A percentile compares a stretch with the other conserved stretches of the same genome.
These are phyloP conservation scores for Laterallus jamaicensis DNA, from an alignment of 2,113 vertebrate genomes.

Conservation along the genomic window DNA sequence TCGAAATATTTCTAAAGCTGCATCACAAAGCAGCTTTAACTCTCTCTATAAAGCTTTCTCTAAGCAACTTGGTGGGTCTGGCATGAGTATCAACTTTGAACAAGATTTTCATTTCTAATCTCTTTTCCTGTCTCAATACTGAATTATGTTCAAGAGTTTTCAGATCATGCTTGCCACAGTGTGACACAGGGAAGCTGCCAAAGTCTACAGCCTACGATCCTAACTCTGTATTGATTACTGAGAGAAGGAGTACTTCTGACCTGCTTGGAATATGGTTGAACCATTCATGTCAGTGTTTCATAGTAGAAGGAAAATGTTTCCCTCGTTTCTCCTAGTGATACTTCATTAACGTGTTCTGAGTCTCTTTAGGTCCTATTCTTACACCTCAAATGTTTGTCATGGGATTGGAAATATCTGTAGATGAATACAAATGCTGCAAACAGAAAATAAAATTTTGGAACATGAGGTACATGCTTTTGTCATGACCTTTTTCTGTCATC, in stretches of 20 bases:
- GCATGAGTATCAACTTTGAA: slow-evolving; percentile 46
- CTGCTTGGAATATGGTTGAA: background rate
- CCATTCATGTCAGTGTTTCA: background rate
- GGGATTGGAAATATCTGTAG: background rate
- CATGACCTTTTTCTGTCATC: background rate
- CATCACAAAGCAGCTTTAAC: slow-evolving; percentile 60
- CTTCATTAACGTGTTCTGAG: background rate
- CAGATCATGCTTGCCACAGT: slow-evolving; percentile 14
- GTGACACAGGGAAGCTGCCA: background rate
- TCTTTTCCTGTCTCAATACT: slow-evolving; percentile 51
- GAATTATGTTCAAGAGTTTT: slow-evolving; percentile 22
- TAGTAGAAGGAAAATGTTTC: background rate
- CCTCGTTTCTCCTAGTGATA: background rate
- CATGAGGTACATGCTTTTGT: background rate
- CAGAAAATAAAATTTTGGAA: background rate
- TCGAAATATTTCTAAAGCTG: slow-evolving; percentile 51
- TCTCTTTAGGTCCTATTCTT: background rate
- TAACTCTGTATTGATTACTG: background rate
- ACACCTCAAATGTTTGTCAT: background rate
- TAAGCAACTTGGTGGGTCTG: slow-evolving; percentile 64
- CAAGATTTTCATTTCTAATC: slow-evolving; percentile 58
- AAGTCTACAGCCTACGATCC: background rate
- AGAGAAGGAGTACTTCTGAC: background rate
- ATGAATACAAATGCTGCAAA: background rate
- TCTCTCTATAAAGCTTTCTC: slow-evolving; percentile 40